Conservation (phyloP, 2,888 invertebrate species). For the Andrena haemorrhoa region DNA sequence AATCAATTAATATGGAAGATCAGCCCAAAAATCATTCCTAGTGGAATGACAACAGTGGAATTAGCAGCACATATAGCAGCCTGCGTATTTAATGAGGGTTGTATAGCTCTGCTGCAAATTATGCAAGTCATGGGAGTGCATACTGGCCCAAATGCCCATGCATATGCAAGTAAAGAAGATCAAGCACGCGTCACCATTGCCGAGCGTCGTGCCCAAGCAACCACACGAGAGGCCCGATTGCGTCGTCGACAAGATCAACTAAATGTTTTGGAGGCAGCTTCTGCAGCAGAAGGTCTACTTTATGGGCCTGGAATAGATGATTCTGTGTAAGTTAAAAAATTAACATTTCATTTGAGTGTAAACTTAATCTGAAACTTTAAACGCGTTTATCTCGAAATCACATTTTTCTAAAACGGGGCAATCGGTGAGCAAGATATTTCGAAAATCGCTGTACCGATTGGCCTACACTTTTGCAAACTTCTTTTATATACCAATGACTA, state of each 20-base stretch:
- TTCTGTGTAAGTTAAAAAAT: no score
- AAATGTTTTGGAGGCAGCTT: constrained; percentile 7
- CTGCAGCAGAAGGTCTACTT: constrained; percentile 11
- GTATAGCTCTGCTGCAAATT: constrained; percentile 57
- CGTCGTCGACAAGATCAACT: constrained; percentile 21
- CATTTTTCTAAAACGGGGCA: no score
- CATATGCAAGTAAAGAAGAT: constrained; percentile 59
- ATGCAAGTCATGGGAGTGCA: constrained; percentile 58
- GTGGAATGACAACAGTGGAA: constrained; percentile 14
- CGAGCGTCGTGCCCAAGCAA: constrained; percentile 48
- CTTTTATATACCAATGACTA: no score
- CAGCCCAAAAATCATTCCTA: no score
- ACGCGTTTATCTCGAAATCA: no score
- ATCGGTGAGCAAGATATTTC: no score
- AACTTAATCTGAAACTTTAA: no score
- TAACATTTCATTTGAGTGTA: no score
- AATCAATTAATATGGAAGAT: no score
- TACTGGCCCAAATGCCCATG: constrained; percentile 62
- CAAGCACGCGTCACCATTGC: constrained; percentile 57
- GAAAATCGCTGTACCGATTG: no score
- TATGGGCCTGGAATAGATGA: no score
- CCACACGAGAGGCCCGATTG: constrained; percentile 39
- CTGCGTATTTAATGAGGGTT: constrained; percentile 73
- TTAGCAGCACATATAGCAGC: constrained; percentile 68
- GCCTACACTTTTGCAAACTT: no score